phyloP scores from a whole-genome alignment of 2,113 vertebrate species.

The Cololabis saira region DNA sequence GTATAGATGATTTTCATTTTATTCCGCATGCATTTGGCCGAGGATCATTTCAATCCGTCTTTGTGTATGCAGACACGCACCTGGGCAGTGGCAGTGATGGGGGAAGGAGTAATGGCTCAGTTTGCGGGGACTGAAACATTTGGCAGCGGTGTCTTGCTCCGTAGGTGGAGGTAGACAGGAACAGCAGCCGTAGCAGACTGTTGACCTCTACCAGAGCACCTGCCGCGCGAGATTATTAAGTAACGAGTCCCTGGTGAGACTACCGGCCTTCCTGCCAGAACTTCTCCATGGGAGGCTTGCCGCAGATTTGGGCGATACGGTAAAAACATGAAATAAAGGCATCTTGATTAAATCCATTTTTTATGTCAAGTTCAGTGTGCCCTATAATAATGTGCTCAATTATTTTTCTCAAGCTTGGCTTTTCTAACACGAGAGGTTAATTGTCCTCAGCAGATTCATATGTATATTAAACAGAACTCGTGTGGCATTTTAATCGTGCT shows the following conservation, averaged over 20 bases:
- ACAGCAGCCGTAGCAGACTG: conserved; percentile 64
- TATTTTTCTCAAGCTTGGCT: neutral
- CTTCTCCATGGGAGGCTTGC: conserved; percentile 64
- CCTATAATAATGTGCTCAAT: conserved; percentile 7
- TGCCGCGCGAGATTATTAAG: conserved; percentile 77
- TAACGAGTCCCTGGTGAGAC: conserved; percentile 76
- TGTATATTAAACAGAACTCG: neutral
- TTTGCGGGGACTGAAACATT: conserved; percentile 53
- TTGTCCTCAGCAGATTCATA: neutral
- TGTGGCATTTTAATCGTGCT: neutral
- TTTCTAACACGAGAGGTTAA: neutral
- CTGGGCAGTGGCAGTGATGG: conserved; percentile 61
- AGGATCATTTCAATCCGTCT: conserved; percentile 52
- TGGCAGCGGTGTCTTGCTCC: conserved; percentile 61
- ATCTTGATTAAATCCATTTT: conserved; percentile 42
- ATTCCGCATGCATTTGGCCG: conserved; percentile 63
- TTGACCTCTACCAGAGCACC: conserved; percentile 75
- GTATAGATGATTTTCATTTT: conserved; percentile 63
- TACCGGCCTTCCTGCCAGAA: conserved; percentile 71
- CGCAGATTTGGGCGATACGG: conserved; percentile 63
- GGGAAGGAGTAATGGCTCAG: conserved; percentile 55
- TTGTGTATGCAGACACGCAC: conserved; percentile 45
- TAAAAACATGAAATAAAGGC: conserved; percentile 53
- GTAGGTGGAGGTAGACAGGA: conserved; percentile 64
- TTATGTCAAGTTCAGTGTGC: conserved; percentile 15